Conservation (phyloP, 2,797 vertebrate species). For the Jordanella pulchra region DNA sequence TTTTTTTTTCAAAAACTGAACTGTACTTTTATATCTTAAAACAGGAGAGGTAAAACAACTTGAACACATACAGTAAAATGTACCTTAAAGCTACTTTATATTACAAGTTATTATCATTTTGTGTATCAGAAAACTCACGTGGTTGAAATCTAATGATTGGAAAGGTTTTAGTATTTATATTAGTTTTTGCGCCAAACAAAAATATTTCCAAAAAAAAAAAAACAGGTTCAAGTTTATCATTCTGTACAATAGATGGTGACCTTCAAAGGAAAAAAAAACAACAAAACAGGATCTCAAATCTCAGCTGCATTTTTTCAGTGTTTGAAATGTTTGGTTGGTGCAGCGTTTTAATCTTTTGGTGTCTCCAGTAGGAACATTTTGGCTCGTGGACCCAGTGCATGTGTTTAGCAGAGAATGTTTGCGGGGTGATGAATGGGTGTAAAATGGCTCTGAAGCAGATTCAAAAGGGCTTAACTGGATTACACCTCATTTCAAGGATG, state of each 20-base stretch:
- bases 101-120: not conserved
- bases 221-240: not conserved
- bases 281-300: not conserved
- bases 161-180: not conserved
- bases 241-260: not conserved
- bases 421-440: slow-evolving; percentile 61
- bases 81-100: too few relatives aligned
- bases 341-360: slow-evolving; percentile 30
- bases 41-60: too few relatives aligned
- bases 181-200: not conserved
- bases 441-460: slow-evolving; percentile 74
- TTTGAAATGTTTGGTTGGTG: not conserved
- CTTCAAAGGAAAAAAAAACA: not conserved
- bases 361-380: slow-evolving; percentile 35
- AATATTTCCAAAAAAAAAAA: not conserved
- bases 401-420: slow-evolving; percentile 63
- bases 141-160: not conserved
- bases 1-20: too few relatives aligned
- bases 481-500: slow-evolving; percentile 83
- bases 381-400: slow-evolving; percentile 56
- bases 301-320: not conserved
- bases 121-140: not conserved
- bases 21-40: too few relatives aligned
- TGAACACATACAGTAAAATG: too few relatives aligned
- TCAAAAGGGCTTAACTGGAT: slow-evolving; percentile 81